A percentile compares a stretch with the other conserved stretches of the same genome.
These are phyloP conservation scores for Pipistrellus pygmaeus DNA, from an alignment of 2,797 vertebrate species.

Conservation along the genomic window DNA sequence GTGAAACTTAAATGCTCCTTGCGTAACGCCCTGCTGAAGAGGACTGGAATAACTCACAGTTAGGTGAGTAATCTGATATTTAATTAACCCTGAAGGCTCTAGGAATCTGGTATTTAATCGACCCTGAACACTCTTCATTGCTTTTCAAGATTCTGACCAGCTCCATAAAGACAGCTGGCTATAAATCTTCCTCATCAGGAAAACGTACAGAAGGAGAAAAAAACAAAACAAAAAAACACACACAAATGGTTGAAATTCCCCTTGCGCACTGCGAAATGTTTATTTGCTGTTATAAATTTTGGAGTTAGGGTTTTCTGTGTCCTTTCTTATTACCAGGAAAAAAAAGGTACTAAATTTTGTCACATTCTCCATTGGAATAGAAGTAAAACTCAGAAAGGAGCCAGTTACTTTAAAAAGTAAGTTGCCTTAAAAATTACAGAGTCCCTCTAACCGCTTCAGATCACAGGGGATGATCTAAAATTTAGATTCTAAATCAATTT, in stretches of 20 bases:
- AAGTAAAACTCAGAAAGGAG: slow-evolving; percentile 30
- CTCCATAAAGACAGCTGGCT: background rate
- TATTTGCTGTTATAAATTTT: background rate
- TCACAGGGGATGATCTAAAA: background rate
- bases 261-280: background rate
- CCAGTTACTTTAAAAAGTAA: background rate
- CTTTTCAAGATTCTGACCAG: slow-evolving; percentile 32
- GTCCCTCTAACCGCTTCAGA: background rate
- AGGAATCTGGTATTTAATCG: background rate
- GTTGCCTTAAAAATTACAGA: slow-evolving; percentile 60
- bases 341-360: background rate
- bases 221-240: background rate
- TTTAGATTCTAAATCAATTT: slow-evolving; percentile 34
- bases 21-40: background rate
- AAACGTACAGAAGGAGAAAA: background rate
- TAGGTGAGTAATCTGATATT: slow-evolving; percentile 14
- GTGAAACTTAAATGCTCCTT: background rate
- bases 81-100: background rate
- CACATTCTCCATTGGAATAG: background rate
- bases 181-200: background rate
- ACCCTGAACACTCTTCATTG: background rate
- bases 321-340: background rate
- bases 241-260: background rate
- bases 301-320: background rate
- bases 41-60: background rate